Conservation (phyloP, 1,140 invertebrate genomes). For the Drosophila equinoxialis region DNA sequence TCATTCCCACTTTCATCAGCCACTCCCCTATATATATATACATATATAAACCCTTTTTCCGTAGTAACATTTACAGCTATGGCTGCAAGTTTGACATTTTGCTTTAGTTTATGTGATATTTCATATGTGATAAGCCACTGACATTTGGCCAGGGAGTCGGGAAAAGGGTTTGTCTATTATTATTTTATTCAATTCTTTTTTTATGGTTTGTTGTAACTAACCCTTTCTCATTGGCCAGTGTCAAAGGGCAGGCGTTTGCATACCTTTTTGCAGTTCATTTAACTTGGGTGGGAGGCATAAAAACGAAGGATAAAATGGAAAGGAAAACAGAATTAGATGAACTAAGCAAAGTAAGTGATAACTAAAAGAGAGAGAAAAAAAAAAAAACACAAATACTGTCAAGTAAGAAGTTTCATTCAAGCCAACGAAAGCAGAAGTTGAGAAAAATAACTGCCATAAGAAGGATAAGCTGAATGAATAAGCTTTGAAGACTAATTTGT, state of each 20-base stretch:
- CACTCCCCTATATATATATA: constrained; percentile 17
- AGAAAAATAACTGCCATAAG: background rate
- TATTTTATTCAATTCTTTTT: constrained; percentile 18
- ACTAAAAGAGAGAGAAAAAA: constrained; percentile 8
- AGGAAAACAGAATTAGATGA: constrained; percentile 14
- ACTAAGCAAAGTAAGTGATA: constrained; percentile 23
- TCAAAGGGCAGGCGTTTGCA: constrained; percentile 18
- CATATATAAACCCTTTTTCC: constrained; percentile 64
- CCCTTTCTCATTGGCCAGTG: constrained; percentile 8
- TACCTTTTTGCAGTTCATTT: constrained; percentile 24
- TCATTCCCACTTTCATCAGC: background rate
- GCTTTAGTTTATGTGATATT: constrained; percentile 79
- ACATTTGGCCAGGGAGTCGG: constrained; percentile 43
- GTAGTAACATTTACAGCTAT: constrained; percentile 48
- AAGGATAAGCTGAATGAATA: constrained; percentile 1
- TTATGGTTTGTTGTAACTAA: background rate
- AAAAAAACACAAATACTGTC: background rate
- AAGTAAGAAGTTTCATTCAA: constrained; percentile 5
- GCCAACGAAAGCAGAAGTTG: background rate
- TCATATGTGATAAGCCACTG: constrained; percentile 73
- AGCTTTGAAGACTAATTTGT: too few species aligned
- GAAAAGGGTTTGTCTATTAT: constrained; percentile 10
- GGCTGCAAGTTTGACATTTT: constrained; percentile 74
- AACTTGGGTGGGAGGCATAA: constrained; percentile 1
- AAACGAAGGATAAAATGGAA: background rate